Percentiles rank a stretch among this genome's conserved stretches.
Conservation (phyloP, 2,888 invertebrate species). For the Orthonychiurus folsomi region DNA sequence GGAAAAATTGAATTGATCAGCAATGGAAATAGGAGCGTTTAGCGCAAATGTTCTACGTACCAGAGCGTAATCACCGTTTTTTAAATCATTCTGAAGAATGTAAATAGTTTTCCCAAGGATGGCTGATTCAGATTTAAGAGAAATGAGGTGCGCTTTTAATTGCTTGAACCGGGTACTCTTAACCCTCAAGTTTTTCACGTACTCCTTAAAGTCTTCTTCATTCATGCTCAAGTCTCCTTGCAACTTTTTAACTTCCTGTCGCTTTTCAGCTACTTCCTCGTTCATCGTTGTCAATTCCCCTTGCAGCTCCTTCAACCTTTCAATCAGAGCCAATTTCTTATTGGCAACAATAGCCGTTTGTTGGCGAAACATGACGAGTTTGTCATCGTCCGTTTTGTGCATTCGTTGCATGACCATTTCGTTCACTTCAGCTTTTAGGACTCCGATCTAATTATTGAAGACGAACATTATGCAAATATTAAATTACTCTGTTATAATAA, state of each 20-base stretch:
- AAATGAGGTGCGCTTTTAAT: constrained; percentile 64
- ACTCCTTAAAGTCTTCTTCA: constrained; percentile 76
- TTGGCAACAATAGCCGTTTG: constrained; percentile 71
- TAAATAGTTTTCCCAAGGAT: constrained; percentile 66
- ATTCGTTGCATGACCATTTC: constrained; percentile 62
- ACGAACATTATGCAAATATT: background rate
- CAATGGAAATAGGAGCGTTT: constrained; percentile 3
- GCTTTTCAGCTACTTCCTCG: constrained; percentile 52
- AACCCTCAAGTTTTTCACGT: constrained; percentile 68
- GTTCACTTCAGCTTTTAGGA: constrained; percentile 55
- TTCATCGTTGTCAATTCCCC: constrained; percentile 55
- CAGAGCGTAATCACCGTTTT: constrained; percentile 50
- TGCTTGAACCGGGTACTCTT: constrained; percentile 69
- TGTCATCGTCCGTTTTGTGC: constrained; percentile 56
- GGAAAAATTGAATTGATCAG: too few species aligned
- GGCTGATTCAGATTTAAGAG: constrained; percentile 65
- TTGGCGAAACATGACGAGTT: constrained; percentile 72
- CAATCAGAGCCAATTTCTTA: constrained; percentile 67
- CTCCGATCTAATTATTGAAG: constrained; percentile 46
- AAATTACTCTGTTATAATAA: background rate
- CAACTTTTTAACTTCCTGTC: constrained; percentile 45
- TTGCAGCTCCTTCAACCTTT: constrained; percentile 58
- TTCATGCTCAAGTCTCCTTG: constrained; percentile 61
- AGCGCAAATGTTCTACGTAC: constrained; percentile 43
- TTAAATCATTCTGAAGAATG: constrained; percentile 53